Base-by-base conservation (phyloP, 2,888 invertebrate species). In the Asteroscopus sphinx region DNA sequence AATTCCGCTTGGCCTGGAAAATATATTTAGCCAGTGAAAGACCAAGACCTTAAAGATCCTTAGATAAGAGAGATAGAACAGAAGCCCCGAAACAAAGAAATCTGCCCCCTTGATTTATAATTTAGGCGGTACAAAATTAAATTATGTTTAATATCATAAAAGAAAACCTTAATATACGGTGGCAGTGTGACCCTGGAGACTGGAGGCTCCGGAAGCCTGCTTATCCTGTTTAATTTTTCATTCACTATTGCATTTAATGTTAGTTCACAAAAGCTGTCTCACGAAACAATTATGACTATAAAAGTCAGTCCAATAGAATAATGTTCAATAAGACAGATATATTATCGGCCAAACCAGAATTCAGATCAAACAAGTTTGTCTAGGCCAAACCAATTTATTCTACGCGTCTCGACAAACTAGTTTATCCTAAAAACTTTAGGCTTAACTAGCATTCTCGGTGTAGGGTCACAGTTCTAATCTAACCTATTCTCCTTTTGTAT, bases 141-240 rank as follows among this genome's bases (percentile, higher is more conserved):
- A 64, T 64, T 17, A 64, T n/a, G n/a, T n/a, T n/a, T n/a, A 25
- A 51, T 60, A 67, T 37, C 51, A 42, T n/a, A 51, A 59, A 63
- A 47, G 41, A 64, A 67, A 60, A 52, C 36, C 41, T 59, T 51
- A 46, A 37, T 59, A 59, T 51, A 51, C 36, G 41, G n/a, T 25
- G 67, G 33, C 33, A 51, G 40, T 66, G 41, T 45, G 44, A 40
- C 67, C 45, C 63, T 30, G 15, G 67, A 46, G 67, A 67, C 45
- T 6, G 17, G 12, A 17, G 12, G 49, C 36, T 48, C n/a, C 17
- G 30, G 17, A 26, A 32, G 15, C 15, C 32, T 37, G 21, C 28
- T 33, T 25, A 33, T 36, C n/a, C 32, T 12, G 16, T 8, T 48
- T 36, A 48, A 33, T 46, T 48, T 61, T 48, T 61, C 47, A 59